These are phyloP conservation scores for Scaptomyza polygonia DNA, from an alignment of 2,888 invertebrate genomes.

Conservation along the genomic window DNA sequence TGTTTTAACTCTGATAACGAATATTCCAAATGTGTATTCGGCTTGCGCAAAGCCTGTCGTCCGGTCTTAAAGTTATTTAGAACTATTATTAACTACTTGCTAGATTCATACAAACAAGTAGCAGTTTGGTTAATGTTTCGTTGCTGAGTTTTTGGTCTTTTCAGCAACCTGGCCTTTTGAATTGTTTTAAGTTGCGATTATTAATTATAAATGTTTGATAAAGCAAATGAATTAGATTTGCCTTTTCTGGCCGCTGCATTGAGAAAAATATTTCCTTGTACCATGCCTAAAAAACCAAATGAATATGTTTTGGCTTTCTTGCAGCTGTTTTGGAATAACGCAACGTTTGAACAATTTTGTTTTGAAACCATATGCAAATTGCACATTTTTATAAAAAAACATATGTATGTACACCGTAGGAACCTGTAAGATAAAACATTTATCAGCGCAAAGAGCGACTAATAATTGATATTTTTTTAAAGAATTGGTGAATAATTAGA, in stretches of 20 bases:
- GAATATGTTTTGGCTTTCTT: not conserved
- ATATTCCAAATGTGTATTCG: not conserved
- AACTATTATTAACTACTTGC: no score
- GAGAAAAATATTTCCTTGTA: not conserved
- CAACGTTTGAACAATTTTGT: not conserved
- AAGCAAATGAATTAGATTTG: no score
- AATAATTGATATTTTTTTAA: not conserved
- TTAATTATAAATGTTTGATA: no score
- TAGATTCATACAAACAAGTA: no score
- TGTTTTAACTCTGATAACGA: conserved; percentile 12
- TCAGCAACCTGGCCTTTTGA: no score
- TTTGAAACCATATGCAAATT: not conserved
- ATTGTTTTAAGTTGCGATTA: no score
- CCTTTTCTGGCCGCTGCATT: not conserved
- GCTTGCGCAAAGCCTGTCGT: not conserved
- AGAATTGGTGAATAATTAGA: not conserved
- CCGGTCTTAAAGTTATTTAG: not conserved
- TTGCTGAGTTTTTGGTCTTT: no score
- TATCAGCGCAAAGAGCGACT: not conserved
- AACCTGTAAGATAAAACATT: not conserved
- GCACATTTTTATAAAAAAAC: not conserved
- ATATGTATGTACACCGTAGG: not conserved
- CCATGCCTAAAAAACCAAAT: not conserved
- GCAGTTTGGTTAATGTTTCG: no score
- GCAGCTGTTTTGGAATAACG: conserved; percentile 31